phyloP scores from a whole-genome alignment of 1,140 invertebrate species.

The Panulirus ornatus region DNA sequence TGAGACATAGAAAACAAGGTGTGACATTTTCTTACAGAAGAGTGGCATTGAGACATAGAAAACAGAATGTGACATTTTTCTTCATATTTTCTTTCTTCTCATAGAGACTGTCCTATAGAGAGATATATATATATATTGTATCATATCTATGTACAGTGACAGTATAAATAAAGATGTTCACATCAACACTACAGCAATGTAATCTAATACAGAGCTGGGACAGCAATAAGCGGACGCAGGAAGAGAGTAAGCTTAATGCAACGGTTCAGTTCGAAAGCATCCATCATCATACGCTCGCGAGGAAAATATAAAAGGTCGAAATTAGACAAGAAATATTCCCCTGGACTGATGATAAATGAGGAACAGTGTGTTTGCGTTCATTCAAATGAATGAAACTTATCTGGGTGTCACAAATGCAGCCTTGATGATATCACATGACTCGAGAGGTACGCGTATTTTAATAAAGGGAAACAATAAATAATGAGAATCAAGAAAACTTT shows the following conservation, averaged over 20 bases:
- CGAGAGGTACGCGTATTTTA: no score
- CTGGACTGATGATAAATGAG: no score
- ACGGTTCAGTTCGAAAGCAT: not conserved
- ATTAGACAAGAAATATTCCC: no score
- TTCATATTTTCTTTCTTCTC: no score
- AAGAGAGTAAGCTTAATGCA: not conserved
- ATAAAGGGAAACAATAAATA: no score
- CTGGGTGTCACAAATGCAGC: no score
- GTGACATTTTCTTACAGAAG: not conserved
- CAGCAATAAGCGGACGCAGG: not conserved
- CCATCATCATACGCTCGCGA: no score
- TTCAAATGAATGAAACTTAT: no score
- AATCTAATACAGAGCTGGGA: not conserved
- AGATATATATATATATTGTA: not conserved
- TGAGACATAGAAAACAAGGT: not conserved
- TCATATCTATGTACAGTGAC: constrained; percentile 8
- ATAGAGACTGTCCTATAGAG: not conserved
- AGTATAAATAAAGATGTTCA: not conserved
- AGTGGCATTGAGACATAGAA: not conserved
- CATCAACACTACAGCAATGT: not conserved
- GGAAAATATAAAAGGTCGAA: no score
- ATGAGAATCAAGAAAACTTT: no score
- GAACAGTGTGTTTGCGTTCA: no score
- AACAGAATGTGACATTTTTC: not conserved
- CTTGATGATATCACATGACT: no score